These are phyloP conservation scores for Anarhynchus alexandrinus DNA, from an alignment of 2,113 vertebrate genomes.

Conservation along the genomic window DNA sequence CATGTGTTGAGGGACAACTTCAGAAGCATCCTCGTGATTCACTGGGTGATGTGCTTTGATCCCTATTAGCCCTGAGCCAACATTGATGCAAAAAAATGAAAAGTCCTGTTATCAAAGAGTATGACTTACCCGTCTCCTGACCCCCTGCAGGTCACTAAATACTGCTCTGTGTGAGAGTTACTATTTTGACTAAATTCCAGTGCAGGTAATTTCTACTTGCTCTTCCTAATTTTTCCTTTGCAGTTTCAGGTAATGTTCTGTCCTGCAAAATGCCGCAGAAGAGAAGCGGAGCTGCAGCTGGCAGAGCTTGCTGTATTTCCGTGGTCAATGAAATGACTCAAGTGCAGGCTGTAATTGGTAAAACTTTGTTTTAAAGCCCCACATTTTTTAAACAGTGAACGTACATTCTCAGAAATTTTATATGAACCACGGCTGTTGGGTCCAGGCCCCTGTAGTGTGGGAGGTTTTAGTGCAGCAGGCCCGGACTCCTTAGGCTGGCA, in stretches of 20 bases:
- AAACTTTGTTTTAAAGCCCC: not conserved
- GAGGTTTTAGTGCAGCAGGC: not conserved
- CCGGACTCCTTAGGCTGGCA: not conserved
- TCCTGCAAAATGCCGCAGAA: not conserved
- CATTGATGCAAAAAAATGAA: not conserved
- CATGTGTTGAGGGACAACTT: not conserved
- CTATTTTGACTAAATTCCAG: not conserved
- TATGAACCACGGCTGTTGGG: accelerated
- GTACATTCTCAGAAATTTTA: accelerated
- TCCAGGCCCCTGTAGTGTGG: not conserved
- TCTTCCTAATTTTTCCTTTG: not conserved
- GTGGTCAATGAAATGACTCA: accelerated
- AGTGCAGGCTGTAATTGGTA: not conserved
- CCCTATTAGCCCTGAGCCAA: not conserved
- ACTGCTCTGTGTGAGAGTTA: not conserved
- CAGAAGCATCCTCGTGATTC: not conserved
- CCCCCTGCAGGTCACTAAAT: not conserved
- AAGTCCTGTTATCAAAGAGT: not conserved
- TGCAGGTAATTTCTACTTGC: not conserved
- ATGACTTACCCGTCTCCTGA: not conserved
- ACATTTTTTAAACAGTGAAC: not conserved
- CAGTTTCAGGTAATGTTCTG: not conserved
- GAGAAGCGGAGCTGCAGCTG: not conserved
- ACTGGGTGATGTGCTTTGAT: not conserved
- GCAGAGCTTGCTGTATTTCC: not conserved